Conservation (phyloP, 2,113 vertebrate species). For the Siphamia tubifer region DNA sequence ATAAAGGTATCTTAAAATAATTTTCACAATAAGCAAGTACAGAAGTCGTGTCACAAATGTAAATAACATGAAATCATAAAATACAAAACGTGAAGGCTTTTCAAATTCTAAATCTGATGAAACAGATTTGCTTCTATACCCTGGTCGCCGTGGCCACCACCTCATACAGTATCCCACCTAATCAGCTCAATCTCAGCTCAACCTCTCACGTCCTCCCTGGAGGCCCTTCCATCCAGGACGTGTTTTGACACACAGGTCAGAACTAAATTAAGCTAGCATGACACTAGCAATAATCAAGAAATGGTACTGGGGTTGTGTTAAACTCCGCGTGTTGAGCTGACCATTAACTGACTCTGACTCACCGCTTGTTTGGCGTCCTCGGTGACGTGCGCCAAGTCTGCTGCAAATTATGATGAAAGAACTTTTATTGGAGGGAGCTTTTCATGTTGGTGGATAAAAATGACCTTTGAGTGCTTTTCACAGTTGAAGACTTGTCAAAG, state of each 20-base stretch:
- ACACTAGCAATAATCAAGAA: constrained; percentile 61
- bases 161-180: constrained; percentile 24
- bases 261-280: constrained; percentile 52
- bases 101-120: no score
- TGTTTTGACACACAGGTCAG: constrained; percentile 59
- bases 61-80: no score
- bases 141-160: no score
- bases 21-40: no score
- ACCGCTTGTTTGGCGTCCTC: constrained; percentile 51
- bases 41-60: no score
- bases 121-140: no score
- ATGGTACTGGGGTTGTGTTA: constrained; percentile 60
- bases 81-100: no score
- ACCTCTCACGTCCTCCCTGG: constrained; percentile 6
- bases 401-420: constrained; percentile 61
- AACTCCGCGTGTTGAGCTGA: constrained; percentile 56
- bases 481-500: constrained; percentile 68
- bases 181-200: constrained; percentile 34
- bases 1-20: no score
- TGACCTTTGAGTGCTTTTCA: constrained; percentile 66
- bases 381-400: constrained; percentile 39
- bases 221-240: constrained; percentile 34
- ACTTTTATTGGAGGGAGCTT: constrained; percentile 55
- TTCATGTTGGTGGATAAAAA: constrained; percentile 53
- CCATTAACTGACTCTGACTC: constrained; percentile 63